A percentile compares a stretch with the other conserved stretches of the same genome.
Evolutionary conservation across 1,140 invertebrate genomes (phyloP).

Genomic region (Ooceraea biroi): DNA sequence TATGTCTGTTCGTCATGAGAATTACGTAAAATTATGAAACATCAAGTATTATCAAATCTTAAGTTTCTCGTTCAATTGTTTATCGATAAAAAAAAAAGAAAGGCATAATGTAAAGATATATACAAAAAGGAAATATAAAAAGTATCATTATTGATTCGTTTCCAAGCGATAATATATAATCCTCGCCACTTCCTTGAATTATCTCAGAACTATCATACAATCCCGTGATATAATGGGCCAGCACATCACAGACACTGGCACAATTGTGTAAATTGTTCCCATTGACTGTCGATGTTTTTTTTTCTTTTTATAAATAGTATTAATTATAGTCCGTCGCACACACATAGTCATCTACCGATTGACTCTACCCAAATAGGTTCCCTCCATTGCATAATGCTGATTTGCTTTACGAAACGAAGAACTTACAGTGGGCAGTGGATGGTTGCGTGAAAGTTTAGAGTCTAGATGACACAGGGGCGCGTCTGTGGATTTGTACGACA

Average conservation of each 20-base stretch:
- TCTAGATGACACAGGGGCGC: conserved; percentile 79
- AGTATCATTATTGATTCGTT: conserved; percentile 62
- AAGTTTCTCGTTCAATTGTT: conserved; percentile 57
- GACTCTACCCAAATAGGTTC: conserved; percentile 59
- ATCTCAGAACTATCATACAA: conserved; percentile 22
- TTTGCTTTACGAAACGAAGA: conserved; percentile 74
- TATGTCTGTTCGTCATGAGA: conserved; percentile 43
- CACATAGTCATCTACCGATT: conserved; percentile 61
- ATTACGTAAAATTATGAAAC: conserved; percentile 59
- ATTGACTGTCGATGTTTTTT: conserved; percentile 73
- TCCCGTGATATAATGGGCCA: conserved; percentile 34
- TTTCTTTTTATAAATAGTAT: conserved; percentile 68
- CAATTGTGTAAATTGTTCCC: conserved; percentile 65
- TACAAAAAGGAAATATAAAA: conserved; percentile 75
- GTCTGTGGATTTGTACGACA: conserved; percentile 75
- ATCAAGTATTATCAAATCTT: conserved; percentile 57
- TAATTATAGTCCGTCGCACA: conserved; percentile 66
- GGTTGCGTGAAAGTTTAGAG: conserved; percentile 81
- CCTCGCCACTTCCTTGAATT: conserved; percentile 28
- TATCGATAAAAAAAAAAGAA: conserved; percentile 60
- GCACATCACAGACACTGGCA: conserved; percentile 76
- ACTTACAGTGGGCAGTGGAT: conserved; percentile 83
- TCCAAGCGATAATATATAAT: conserved; percentile 50
- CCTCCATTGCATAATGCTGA: conserved; percentile 65
- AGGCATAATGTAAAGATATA: conserved; percentile 65